These are phyloP conservation scores for Blastomussa wellsi DNA, from an alignment of 92 coral and sea anemone genomes.

Conservation along the genomic window DNA sequence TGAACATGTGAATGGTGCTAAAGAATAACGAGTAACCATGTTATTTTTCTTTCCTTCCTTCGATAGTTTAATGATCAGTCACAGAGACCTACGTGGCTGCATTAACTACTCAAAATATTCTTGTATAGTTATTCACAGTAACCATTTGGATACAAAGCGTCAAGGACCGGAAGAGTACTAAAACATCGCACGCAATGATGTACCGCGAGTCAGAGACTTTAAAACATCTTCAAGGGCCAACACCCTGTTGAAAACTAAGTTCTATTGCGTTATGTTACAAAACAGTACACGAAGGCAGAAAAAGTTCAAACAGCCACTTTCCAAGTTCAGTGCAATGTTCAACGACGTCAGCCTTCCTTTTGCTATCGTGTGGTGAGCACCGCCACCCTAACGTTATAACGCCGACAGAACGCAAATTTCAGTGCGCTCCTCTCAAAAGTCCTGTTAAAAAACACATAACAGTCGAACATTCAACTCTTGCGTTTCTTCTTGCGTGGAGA, in stretches of 20 bases:
- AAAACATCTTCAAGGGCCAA: neutral
- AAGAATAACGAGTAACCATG: neutral
- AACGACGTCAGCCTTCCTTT: neutral
- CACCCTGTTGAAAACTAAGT: neutral
- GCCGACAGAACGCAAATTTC: neutral
- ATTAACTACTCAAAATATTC: neutral
- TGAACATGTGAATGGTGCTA: neutral
- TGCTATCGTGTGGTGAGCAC: neutral
- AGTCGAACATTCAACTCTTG: conserved; percentile 1
- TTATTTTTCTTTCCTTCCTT: neutral
- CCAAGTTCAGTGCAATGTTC: neutral
- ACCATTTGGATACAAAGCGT: conserved; percentile 1
- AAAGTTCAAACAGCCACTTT: neutral
- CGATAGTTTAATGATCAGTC: neutral
- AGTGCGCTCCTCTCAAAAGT: neutral
- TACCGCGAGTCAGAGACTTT: neutral
- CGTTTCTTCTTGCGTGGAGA: conserved; percentile 53
- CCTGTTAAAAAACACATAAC: neutral
- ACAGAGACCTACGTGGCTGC: neutral
- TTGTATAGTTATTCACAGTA: neutral
- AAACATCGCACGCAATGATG: neutral
- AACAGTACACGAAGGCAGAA: neutral
- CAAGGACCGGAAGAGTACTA: neutral
- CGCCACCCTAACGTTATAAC: neutral
- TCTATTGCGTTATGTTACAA: neutral